Evolutionary conservation across 1,140 invertebrate genomes (phyloP).

Genomic region (Medauroidea extradentata): DNA sequence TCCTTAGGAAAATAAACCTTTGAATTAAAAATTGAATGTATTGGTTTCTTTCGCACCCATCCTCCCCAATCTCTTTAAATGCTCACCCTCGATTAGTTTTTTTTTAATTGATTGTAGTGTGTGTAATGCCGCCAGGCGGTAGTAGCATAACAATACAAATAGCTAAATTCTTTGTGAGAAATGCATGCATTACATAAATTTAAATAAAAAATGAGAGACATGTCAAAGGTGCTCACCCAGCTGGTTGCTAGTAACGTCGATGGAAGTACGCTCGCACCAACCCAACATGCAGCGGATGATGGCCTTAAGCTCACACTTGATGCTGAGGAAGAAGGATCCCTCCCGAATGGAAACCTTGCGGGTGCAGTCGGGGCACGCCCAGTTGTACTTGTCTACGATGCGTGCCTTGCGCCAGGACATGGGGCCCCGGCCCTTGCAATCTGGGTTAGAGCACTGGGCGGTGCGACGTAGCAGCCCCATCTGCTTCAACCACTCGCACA

Average conservation of each 20-base stretch:
- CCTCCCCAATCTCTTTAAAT: no score
- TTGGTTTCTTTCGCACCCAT: no score
- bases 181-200: not conserved
- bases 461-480: constrained; percentile 42
- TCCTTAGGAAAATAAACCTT: no score
- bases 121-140: no score
- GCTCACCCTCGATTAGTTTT: no score
- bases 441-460: constrained; percentile 35
- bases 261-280: constrained; percentile 45
- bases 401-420: constrained; percentile 44
- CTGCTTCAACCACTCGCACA: constrained; percentile 46
- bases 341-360: constrained; percentile 46
- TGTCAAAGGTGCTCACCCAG: constrained; percentile 11
- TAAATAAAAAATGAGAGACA: constrained; percentile 9
- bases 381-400: constrained; percentile 48
- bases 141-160: not conserved
- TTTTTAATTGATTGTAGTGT: no score
- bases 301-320: constrained; percentile 47
- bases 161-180: not conserved
- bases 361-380: constrained; percentile 41
- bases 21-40: no score
- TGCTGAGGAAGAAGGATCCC: constrained; percentile 44
- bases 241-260: constrained; percentile 27
- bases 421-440: constrained; percentile 37
- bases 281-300: constrained; percentile 45